Conservation (phyloP, 2,797 vertebrate genomes). For the Aplochiton taeniatus region DNA sequence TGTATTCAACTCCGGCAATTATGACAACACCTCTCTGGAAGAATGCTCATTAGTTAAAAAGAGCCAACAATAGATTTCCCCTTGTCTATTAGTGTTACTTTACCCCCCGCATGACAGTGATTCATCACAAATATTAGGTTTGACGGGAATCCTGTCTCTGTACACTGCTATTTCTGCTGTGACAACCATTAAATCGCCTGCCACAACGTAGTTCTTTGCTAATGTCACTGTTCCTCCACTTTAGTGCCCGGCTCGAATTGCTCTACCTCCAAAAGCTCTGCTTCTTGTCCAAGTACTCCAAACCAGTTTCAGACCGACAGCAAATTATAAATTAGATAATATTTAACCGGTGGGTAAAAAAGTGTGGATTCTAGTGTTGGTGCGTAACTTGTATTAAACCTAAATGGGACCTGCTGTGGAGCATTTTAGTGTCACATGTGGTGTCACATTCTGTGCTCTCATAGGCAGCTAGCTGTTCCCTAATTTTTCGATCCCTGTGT, state of each 20-base stretch:
- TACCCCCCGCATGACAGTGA: slow-evolving; percentile 70
- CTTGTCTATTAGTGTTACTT: slow-evolving; percentile 73
- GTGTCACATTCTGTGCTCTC: slow-evolving; percentile 15
- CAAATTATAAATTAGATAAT: background rate
- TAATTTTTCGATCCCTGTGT: slow-evolving; percentile 16
- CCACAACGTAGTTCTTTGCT: slow-evolving; percentile 58
- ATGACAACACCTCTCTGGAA: slow-evolving; percentile 66
- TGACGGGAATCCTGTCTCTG: slow-evolving; percentile 73
- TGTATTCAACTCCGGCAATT: slow-evolving; percentile 31
- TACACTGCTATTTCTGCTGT: slow-evolving; percentile 63
- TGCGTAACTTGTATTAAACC: slow-evolving; percentile 5
- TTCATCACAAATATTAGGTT: slow-evolving; percentile 76
- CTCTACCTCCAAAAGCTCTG: background rate
- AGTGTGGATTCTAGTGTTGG: background rate
- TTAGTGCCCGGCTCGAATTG: slow-evolving; percentile 47
- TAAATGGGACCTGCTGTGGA: background rate
- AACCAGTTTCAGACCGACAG: background rate
- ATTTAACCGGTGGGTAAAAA: background rate
- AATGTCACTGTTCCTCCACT: slow-evolving; percentile 44
- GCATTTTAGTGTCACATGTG: slow-evolving; percentile 11
- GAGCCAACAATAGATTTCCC: slow-evolving; percentile 70
- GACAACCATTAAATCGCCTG: slow-evolving; percentile 78
- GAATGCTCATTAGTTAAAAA: slow-evolving; percentile 69
- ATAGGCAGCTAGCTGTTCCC: background rate
- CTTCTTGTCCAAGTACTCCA: background rate